Conservation (phyloP, 2,888 invertebrate species). For the Carpatolechia fugitivella region DNA sequence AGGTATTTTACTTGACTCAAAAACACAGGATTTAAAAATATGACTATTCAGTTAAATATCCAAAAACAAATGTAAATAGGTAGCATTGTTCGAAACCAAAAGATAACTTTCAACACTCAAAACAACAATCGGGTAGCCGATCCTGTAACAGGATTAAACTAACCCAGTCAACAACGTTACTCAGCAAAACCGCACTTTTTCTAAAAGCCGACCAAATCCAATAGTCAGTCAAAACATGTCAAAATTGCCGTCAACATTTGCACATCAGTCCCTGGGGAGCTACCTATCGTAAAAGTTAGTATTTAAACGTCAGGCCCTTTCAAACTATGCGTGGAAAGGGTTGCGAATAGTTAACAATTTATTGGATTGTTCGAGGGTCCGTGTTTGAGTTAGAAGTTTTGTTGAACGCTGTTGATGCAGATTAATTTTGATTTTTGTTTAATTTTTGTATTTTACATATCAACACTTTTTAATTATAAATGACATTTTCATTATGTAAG, state of each 20-base stretch:
- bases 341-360: constrained; percentile 40
- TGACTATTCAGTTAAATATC: too few species aligned
- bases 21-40: too few species aligned
- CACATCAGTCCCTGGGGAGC: constrained; percentile 53
- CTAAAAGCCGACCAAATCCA: constrained; percentile 43
- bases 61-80: too few species aligned
- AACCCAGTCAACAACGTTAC: constrained; percentile 29
- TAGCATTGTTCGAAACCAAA: too few species aligned
- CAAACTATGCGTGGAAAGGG: constrained; percentile 49
- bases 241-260: constrained; percentile 58
- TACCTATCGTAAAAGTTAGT: constrained; percentile 42
- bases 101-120: constrained; percentile 17
- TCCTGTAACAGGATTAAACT: constrained; percentile 40
- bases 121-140: constrained; percentile 50
- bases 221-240: constrained; percentile 69
- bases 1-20: too few species aligned
- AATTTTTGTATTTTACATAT: too few species aligned
- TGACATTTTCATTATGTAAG: too few species aligned
- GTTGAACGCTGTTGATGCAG: background rate
- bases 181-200: constrained; percentile 41
- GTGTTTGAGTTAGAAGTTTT: background rate
- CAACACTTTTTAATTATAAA: too few species aligned
- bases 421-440: too few species aligned
- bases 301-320: constrained; percentile 46
- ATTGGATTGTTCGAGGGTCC: constrained; percentile 31